phyloP scores from a whole-genome alignment of 2,888 invertebrate species.

The Laspeyria flexula region DNA sequence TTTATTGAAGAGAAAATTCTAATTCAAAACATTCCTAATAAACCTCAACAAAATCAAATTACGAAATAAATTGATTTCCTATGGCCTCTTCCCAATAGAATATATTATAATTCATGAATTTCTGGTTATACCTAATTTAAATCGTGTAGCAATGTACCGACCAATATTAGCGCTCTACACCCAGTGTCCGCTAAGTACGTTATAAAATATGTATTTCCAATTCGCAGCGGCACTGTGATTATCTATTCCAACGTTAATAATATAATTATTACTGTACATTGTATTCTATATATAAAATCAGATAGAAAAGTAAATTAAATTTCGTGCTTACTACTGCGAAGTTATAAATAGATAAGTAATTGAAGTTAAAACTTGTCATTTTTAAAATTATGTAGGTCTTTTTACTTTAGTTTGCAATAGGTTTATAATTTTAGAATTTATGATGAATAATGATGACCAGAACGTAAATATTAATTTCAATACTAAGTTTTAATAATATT shows the following conservation, averaged over 20 bases:
- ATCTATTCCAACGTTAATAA: slow-evolving; percentile 19
- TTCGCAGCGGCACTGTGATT: slow-evolving; percentile 19
- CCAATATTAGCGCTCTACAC: slow-evolving; percentile 22
- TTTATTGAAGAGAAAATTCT: no score
- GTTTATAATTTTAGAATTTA: no score
- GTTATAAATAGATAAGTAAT: no score
- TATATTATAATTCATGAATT: slow-evolving; percentile 34
- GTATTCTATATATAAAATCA: slow-evolving; percentile 12
- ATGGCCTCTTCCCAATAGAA: slow-evolving; percentile 31
- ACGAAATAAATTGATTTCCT: slow-evolving; percentile 34
- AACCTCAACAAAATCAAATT: slow-evolving; percentile 37
- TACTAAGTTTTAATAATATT: no score
- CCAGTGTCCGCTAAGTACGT: slow-evolving; percentile 25
- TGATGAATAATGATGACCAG: no score
- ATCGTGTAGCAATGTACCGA: slow-evolving; percentile 31
- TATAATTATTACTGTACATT: slow-evolving; percentile 15
- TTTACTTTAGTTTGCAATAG: no score
- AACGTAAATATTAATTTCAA: no score
- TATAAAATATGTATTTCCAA: slow-evolving; percentile 42
- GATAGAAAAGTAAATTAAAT: background rate
- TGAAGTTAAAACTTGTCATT: no score
- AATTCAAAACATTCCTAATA: slow-evolving; percentile 23
- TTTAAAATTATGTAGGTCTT: no score
- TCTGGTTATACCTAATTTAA: slow-evolving; percentile 29
- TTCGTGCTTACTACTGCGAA: background rate